A percentile compares a stretch with the other conserved stretches of the same genome.
These are phyloP conservation scores for Pollachius pollachius DNA, from an alignment of 2,113 vertebrate genomes.

Conservation along the genomic window DNA sequence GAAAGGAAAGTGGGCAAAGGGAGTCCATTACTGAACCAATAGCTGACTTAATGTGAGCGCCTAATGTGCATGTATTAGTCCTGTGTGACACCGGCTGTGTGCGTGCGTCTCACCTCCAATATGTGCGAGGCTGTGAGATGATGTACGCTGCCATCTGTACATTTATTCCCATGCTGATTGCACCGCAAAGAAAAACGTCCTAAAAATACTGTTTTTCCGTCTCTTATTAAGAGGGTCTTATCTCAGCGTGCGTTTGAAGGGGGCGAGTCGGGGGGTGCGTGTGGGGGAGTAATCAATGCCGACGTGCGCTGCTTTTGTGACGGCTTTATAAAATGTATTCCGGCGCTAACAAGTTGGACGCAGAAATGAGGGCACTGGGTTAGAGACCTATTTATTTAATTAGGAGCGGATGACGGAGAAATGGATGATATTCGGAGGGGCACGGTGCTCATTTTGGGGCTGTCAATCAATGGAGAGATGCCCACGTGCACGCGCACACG, in stretches of 20 bases:
- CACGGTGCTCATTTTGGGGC: slow-evolving; percentile 71
- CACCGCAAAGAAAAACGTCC: too few relatives aligned
- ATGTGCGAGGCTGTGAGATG: background rate
- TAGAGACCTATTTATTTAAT: slow-evolving; percentile 77
- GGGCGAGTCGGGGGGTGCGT: background rate
- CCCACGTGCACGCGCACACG: slow-evolving; percentile 2
- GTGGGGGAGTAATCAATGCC: background rate
- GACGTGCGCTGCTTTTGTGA: too few relatives aligned
- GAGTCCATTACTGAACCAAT: too few relatives aligned
- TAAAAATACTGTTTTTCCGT: too few relatives aligned
- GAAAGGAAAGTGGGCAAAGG: too few relatives aligned
- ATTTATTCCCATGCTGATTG: too few relatives aligned
- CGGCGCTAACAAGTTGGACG: slow-evolving; percentile 37
- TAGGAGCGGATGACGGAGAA: slow-evolving; percentile 71
- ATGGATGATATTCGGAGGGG: slow-evolving; percentile 71
- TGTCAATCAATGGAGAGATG: slow-evolving; percentile 74
- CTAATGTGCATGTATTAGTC: background rate
- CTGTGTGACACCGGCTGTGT: background rate
- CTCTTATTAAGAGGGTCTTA: too few relatives aligned
- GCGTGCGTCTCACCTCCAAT: background rate
- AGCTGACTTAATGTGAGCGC: too few relatives aligned
- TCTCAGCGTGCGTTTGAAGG: too few relatives aligned
- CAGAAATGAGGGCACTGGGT: slow-evolving; percentile 74
- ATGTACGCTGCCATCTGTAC: too few relatives aligned
- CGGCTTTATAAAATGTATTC: slow-evolving; percentile 42